Base-by-base conservation (phyloP, 2,888 invertebrate genomes). In the Neoitamus cyanurus region DNA sequence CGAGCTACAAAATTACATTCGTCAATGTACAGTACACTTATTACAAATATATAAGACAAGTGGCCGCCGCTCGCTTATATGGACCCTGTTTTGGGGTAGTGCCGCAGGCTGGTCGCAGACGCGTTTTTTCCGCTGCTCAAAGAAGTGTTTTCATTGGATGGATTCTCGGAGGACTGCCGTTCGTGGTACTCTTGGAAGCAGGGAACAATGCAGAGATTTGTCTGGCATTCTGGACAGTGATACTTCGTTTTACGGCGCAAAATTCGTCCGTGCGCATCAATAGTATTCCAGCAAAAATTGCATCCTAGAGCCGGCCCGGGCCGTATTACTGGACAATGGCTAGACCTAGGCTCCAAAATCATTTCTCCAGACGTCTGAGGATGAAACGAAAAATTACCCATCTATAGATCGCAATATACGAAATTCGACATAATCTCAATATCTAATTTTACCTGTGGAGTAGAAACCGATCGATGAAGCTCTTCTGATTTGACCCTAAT, bases 281-380 rank as follows among this genome's bases (percentile, higher is more conserved):
- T 95, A 0, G 97, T 96, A 90, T 97, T 97, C 97, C 97, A 97
- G 91, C 97, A 97, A 90, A 95, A 97, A 92, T 97, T 97, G 91
- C 97, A 97, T 87, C 96, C 96, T 86, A 97, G 92, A 2, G 97
- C 96, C 4, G 97, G 96, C 0, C 97, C 97, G 7, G 95, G 94
- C 83, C 97, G 92, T 78, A 96, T 94, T 9, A 95, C 95, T 7
- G 97, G 97, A 89, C 97, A 97, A 91, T 97, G 97, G 88, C 95
- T 95, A 75, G 95, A 95, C 85, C 96, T 92, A 86, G 91, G 90
- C 86, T 91, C 92, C 85, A 92, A 88, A 31, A 90, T 90, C 69
- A 91, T 88, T 88, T 91, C 92, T 85, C 91, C 89, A 86, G 89
- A 88, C 87, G 92, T 90, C 93, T 93, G 88, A 73, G 88, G 89